These are phyloP conservation scores for Campodea augens DNA, from an alignment of 1,140 invertebrate species.

Conservation along the genomic window DNA sequence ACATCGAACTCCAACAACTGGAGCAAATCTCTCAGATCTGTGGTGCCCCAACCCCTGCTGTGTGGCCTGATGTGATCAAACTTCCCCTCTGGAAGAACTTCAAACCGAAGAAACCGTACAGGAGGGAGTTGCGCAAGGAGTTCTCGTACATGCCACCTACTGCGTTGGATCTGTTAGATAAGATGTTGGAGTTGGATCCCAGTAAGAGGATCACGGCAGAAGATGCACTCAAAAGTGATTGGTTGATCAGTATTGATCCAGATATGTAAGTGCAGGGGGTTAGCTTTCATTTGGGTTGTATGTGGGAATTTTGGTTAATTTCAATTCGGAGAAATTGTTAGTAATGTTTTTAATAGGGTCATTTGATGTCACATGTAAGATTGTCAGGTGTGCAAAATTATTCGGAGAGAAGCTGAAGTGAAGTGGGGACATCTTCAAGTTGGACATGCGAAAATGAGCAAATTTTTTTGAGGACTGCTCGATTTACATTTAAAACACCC, in stretches of 20 bases:
- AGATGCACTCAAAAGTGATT: constrained; percentile 80
- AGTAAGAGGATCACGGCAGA: constrained; percentile 82
- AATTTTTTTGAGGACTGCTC: too few relatives aligned
- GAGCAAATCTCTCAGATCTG: constrained; percentile 89
- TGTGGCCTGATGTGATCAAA: constrained; percentile 93
- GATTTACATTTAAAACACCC: too few relatives aligned
- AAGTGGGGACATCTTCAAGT: too few relatives aligned
- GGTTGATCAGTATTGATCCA: constrained; percentile 80
- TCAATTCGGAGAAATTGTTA: too few relatives aligned
- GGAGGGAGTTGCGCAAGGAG: constrained; percentile 74
- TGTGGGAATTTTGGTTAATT: too few relatives aligned
- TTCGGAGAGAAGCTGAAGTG: too few relatives aligned
- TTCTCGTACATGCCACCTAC: constrained; percentile 74
- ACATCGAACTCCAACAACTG: constrained; percentile 79
- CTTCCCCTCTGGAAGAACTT: constrained; percentile 80
- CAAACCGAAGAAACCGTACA: constrained; percentile 77
- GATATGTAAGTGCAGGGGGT: constrained; percentile 69
- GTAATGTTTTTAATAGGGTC: too few relatives aligned
- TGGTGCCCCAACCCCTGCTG: constrained; percentile 88
- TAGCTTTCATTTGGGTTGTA: too few relatives aligned
- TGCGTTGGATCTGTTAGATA: constrained; percentile 84
- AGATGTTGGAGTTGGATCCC: constrained; percentile 93
- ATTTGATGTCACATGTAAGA: too few relatives aligned
- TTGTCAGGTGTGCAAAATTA: too few relatives aligned
- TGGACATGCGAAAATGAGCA: too few relatives aligned